Conservation (phyloP, 2,797 vertebrate species). For the Petrocephalus schoutedeni region DNA sequence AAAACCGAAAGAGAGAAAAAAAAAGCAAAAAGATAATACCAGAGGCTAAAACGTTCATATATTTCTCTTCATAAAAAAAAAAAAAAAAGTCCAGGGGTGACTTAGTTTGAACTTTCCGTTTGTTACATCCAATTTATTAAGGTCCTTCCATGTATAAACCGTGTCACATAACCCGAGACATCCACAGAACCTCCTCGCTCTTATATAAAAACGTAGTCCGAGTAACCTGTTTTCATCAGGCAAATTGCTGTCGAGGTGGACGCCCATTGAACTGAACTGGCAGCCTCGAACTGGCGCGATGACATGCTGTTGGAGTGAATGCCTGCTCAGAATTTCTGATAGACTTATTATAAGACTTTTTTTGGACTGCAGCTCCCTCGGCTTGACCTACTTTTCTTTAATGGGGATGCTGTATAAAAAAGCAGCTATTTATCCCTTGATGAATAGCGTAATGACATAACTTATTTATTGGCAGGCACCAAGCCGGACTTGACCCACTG, state of each 20-base stretch:
- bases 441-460: slow-evolving; percentile 58
- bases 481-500: slow-evolving; percentile 35
- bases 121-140: slow-evolving; percentile 11
- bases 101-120: slow-evolving; percentile 6
- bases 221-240: slow-evolving; percentile 45
- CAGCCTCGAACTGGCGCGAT: slow-evolving; percentile 41
- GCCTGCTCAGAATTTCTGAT: slow-evolving; percentile 38
- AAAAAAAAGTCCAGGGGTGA: background rate
- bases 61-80: background rate
- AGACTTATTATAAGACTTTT: slow-evolving; percentile 40
- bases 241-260: slow-evolving; percentile 50
- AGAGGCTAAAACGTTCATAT: slow-evolving; percentile 2
- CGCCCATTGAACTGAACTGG: slow-evolving; percentile 45
- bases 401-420: slow-evolving; percentile 49
- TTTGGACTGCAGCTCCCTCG: slow-evolving; percentile 43
- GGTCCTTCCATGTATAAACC: background rate
- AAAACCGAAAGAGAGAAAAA: background rate
- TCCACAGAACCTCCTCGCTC: slow-evolving; percentile 18
- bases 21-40: slow-evolving; percentile 5
- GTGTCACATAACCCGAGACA: background rate
- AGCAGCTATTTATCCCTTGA: slow-evolving; percentile 54
- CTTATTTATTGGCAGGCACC: slow-evolving; percentile 50
- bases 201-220: slow-evolving; percentile 38
- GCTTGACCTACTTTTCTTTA: slow-evolving; percentile 67
- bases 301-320: slow-evolving; percentile 50